Evolutionary conservation across 2,797 vertebrate genomes (phyloP).

Genomic region (Parambassis ranga): DNA sequence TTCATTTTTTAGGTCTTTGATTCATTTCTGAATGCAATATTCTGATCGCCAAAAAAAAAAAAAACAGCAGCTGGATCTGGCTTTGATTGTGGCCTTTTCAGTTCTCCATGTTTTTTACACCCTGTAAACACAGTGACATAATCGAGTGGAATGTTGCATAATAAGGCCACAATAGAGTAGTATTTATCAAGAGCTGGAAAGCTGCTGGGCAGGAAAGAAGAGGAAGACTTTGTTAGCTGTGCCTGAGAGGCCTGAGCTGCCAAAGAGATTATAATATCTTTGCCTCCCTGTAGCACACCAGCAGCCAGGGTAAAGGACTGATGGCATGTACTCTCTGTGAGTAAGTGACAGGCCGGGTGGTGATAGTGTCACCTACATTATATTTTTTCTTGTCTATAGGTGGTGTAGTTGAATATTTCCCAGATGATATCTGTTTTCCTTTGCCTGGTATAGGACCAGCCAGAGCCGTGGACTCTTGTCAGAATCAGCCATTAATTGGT

Average conservation of each 20-base stretch:
- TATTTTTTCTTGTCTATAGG: too few species aligned
- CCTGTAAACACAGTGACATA: constrained; percentile 48
- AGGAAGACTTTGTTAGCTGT: constrained; percentile 42
- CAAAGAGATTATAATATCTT: constrained; percentile 40
- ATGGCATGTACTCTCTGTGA: constrained; percentile 19
- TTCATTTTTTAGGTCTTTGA: constrained; percentile 49
- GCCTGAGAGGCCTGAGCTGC: constrained; percentile 40
- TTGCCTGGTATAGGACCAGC: constrained; percentile 21
- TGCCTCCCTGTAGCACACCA: constrained; percentile 11
- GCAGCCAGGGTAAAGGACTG: constrained; percentile 16
- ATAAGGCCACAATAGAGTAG: constrained; percentile 45
- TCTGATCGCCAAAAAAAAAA: constrained; percentile 19
- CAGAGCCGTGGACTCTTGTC: constrained; percentile 55
- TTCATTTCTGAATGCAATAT: constrained; percentile 23
- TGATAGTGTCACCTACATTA: background rate
- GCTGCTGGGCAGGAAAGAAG: constrained; percentile 45
- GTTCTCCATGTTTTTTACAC: constrained; percentile 2
- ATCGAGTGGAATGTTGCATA: constrained; percentile 49
- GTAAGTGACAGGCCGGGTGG: constrained; percentile 2
- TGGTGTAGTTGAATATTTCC: too few species aligned
- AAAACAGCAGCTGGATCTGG: constrained; percentile 5
- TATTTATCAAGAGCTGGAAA: constrained; percentile 44
- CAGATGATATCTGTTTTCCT: background rate
- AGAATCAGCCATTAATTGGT: constrained; percentile 76
- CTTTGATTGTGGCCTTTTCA: constrained; percentile 43